Evolutionary conservation across 2,888 invertebrate genomes (phyloP), one percentile per base, ranked within the genome.

Genomic region (Drosophila bunnanda): DNA sequence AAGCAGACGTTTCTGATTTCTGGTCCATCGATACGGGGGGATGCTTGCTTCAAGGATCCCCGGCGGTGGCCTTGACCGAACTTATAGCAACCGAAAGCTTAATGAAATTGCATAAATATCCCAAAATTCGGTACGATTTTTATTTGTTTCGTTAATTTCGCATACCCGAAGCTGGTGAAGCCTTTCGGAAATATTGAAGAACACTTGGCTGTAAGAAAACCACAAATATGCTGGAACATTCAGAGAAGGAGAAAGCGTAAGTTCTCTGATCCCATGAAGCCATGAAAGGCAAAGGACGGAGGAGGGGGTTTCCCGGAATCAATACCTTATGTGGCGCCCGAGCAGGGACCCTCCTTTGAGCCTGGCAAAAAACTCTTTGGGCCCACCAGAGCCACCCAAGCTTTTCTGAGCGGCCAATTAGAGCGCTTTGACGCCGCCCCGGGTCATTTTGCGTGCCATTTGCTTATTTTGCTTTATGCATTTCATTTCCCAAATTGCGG

Each of bases 401-500:
- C 32, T 39, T 15, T n/a, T 36, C 32, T 48, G 30, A 20, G 66
- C 38, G 25, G 66, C 67, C 67, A 67, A 67, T 67, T 67, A 67
- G 67, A 67, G 67, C 67, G 65, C 67, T 67, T 67, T 67, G 67
- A 68, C 48, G 67, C 56, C 71, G 61, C 54, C 71, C 56, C 72
- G 56, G 72, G 71, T 52, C 62, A 56, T 62, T 71, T 71, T 71
- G 71, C 71, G 71, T 71, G 71, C 72, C 62, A 71, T 71, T 71
- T 71, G 72, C 62, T 62, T 71, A 71, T 71, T 71, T 71, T 62
- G 48, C 52, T 54, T 70, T 70, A 70, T 71, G 70, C 71, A 71
- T 61, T 71, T 71, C 70, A 71, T 70, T 71, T 61, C 60, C 71
- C 53, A 71, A 71, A 71, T 71, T 71, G 62, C 71, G 72, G 72